Evolutionary conservation across 2,888 invertebrate genomes (phyloP), one percentile per base, ranked within the genome.

Genomic region (Ferdinandea cuprea): DNA sequence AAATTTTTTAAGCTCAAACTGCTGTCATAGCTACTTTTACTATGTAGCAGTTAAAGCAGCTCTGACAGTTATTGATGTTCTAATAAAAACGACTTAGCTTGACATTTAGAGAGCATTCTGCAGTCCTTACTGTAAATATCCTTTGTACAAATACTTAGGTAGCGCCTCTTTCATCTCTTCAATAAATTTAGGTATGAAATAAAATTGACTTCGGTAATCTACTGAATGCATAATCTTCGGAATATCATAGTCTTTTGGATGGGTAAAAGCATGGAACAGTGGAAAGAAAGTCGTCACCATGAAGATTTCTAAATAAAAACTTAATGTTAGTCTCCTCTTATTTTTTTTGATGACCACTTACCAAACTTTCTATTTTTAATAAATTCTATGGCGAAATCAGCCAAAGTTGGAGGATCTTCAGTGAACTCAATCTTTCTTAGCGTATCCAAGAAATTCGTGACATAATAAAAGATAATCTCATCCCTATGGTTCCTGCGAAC

Each of bases 111-210:
- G n/a, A n/a, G n/a, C n/a, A n/a, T n/a, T n/a, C n/a, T 25, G 5
- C 25, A 25, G 5, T 2, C 25, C 25, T 37, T 63, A 77, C n/a
- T 61, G 13, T 8, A 77, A 40, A 25, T 69, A 69, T 0, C 83
- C 83, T 17, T n/a, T 77, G 15, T 78, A 15, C 17, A 83, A 44
- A 61, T 72, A 72, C 17, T 61, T 72, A 2, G 72, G 83, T 25
- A 83, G 19, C 30, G n/a, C 52, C 8, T 72, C 54, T 25, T 72
- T 83, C 6, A 72, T 61, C 52, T 83, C 78, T 1, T 42, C 37
- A 19, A 78, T 44, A n/a, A 68, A 54, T 28, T 30, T 15, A n/a
- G 83, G 78, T 19, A 52, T 11, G 6, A 48, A 63, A 9, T 54
- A 72, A n/a, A 72, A 56, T 40, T 78, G 59, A 1, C 17, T 28